Evolutionary conservation across 2,113 vertebrate genomes (phyloP).

Genomic region (Percina caprodes): DNA sequence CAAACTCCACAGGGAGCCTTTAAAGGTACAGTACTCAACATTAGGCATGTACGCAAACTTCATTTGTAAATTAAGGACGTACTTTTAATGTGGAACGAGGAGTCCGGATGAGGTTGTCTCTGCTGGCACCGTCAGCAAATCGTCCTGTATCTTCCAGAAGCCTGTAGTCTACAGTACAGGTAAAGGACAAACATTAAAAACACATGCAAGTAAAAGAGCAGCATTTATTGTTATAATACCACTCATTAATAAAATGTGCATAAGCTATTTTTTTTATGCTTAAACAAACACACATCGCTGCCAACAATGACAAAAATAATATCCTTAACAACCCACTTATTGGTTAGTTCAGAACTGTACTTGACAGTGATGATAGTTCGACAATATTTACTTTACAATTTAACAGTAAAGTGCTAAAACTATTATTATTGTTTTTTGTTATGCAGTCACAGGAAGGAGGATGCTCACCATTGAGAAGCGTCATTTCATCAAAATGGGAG

Average conservation of each 20-base stretch:
- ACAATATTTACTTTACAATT: background rate
- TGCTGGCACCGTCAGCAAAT: slow-evolving; percentile 87
- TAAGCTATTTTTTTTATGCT: background rate
- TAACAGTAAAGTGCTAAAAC: background rate
- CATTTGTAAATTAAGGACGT: slow-evolving; percentile 1
- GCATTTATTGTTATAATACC: background rate
- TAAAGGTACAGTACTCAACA: background rate
- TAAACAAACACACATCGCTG: background rate
- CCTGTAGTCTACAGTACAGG: slow-evolving; percentile 89
- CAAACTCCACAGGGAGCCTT: background rate
- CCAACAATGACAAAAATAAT: background rate
- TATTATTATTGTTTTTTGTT: background rate
- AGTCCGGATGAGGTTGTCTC: slow-evolving; percentile 78
- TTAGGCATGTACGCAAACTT: background rate
- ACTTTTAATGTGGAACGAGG: slow-evolving; percentile 62
- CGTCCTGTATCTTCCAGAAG: slow-evolving; percentile 95
- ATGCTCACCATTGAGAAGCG: slow-evolving; percentile 91
- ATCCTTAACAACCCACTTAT: background rate
- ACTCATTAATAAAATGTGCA: background rate
- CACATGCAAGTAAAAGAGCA: background rate
- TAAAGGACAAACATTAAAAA: background rate
- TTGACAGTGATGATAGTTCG: background rate
- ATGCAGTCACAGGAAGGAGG: background rate
- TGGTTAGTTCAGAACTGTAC: background rate
- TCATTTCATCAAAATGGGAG: slow-evolving; percentile 90